phyloP scores from a whole-genome alignment of 2,113 vertebrate species.

The Centrocercus urophasianus region DNA sequence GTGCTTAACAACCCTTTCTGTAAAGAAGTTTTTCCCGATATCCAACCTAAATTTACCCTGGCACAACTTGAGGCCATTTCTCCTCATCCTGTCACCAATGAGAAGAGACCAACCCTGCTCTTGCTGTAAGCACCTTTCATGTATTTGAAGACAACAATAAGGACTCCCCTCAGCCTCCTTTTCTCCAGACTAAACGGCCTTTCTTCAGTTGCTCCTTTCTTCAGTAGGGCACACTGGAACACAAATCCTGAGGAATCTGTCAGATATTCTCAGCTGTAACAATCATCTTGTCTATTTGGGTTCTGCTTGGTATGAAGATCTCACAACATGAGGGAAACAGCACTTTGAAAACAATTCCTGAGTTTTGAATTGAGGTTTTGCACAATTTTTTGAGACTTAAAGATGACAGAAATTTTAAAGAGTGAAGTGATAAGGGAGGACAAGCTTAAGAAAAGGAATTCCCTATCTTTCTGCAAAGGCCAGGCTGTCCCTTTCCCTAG shows the following conservation, averaged over 20 bases:
- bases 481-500: neutral
- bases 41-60: too few species aligned
- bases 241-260: neutral
- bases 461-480: neutral
- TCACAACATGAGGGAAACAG: neutral
- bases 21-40: too few species aligned
- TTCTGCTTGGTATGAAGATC: neutral
- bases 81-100: too few species aligned
- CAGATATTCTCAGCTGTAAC: neutral
- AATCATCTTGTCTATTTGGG: neutral
- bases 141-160: too few species aligned
- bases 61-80: too few species aligned
- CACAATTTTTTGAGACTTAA: neutral
- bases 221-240: neutral
- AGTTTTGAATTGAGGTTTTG: neutral
- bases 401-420: neutral
- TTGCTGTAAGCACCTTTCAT: too few species aligned
- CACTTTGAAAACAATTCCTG: neutral
- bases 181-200: too few species aligned
- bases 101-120: too few species aligned
- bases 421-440: neutral
- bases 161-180: too few species aligned
- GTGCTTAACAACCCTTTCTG: too few species aligned
- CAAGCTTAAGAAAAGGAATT: neutral
- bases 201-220: too few species aligned